Evolutionary conservation across 1,140 invertebrate genomes (phyloP).

Genomic region (Thaumetopoea pityocampa): DNA sequence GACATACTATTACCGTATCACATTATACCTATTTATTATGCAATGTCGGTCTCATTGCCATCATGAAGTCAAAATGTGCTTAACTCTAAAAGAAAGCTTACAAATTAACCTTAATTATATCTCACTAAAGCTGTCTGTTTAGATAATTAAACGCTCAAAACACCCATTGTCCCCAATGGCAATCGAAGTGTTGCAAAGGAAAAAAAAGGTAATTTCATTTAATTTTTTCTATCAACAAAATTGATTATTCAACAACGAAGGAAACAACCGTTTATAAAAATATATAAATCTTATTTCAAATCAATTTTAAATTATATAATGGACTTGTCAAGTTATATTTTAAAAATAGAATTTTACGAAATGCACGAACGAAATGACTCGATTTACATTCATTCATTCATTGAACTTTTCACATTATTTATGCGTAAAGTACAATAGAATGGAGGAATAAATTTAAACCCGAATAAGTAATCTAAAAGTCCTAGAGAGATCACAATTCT

Average conservation of each 20-base stretch:
- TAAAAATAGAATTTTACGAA: too few species aligned
- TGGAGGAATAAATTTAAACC: too few species aligned
- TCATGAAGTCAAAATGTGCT: constrained; percentile 21
- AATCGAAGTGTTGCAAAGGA: constrained; percentile 3
- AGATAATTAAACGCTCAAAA: constrained; percentile 10
- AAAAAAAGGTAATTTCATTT: constrained; percentile 8
- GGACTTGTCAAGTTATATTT: constrained; percentile 3
- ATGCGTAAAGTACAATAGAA: too few species aligned
- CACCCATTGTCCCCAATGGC: constrained; percentile 8
- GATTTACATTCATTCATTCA: too few species aligned
- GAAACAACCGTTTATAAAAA: constrained; percentile 66
- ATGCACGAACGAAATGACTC: too few species aligned
- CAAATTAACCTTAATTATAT: constrained; percentile 37
- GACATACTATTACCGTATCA: too few species aligned
- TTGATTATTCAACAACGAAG: constrained; percentile 33
- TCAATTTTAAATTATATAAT: constrained; percentile 21
- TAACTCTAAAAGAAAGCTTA: constrained; percentile 36
- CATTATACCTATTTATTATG: too few species aligned
- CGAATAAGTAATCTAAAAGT: too few species aligned
- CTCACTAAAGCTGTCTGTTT: constrained; percentile 41
- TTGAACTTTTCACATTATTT: too few species aligned
- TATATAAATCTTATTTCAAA: constrained; percentile 71
- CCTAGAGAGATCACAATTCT: too few species aligned
- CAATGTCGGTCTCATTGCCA: constrained; percentile 7
- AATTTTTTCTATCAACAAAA: constrained; percentile 31